A percentile compares a stretch with the other conserved stretches of the same genome.
phyloP scores from a whole-genome alignment of 2,888 invertebrate species.

The Drosophila niveifrons region DNA sequence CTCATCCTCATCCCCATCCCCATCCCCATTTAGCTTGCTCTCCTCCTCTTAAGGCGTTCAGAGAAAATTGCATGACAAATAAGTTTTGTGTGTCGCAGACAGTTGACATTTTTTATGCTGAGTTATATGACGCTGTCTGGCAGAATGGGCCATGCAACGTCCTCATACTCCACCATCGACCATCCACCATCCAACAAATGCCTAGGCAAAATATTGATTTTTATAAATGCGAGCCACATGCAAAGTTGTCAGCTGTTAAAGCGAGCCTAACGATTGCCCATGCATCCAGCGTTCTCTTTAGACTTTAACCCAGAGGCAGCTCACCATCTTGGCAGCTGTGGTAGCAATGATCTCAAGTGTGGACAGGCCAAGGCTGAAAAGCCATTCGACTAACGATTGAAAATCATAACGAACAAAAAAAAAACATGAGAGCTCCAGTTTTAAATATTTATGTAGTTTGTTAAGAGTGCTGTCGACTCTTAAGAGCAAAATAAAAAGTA shows the following conservation, averaged over 20 bases:
- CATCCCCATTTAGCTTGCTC: constrained; percentile 24
- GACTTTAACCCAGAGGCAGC: constrained; percentile 11
- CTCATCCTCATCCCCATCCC: constrained; percentile 27
- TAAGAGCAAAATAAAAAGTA: too few species aligned
- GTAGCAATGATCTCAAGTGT: constrained; percentile 33
- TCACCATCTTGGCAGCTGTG: constrained; percentile 23
- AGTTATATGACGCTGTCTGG: constrained; percentile 68
- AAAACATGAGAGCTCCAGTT: not conserved
- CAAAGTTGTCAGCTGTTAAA: constrained; percentile 77
- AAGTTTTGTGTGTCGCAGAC: constrained; percentile 79
- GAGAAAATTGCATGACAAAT: constrained; percentile 78
- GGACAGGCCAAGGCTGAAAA: constrained; percentile 21
- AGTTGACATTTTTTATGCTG: constrained; percentile 79
- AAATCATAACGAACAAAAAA: not conserved
- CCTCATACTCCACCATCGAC: constrained; percentile 35
- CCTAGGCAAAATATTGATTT: constrained; percentile 69
- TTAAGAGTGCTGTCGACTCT: not conserved
- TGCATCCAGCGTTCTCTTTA: constrained; percentile 15
- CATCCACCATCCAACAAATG: constrained; percentile 31
- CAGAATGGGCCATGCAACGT: constrained; percentile 52
- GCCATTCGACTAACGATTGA: not conserved
- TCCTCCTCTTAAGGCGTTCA: constrained; percentile 71
- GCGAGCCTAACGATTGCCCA: constrained; percentile 60
- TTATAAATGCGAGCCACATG: constrained; percentile 73
- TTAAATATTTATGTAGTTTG: not conserved